Base-by-base conservation (phyloP, 2,888 invertebrate genomes). In the Erebia epiphron region DNA sequence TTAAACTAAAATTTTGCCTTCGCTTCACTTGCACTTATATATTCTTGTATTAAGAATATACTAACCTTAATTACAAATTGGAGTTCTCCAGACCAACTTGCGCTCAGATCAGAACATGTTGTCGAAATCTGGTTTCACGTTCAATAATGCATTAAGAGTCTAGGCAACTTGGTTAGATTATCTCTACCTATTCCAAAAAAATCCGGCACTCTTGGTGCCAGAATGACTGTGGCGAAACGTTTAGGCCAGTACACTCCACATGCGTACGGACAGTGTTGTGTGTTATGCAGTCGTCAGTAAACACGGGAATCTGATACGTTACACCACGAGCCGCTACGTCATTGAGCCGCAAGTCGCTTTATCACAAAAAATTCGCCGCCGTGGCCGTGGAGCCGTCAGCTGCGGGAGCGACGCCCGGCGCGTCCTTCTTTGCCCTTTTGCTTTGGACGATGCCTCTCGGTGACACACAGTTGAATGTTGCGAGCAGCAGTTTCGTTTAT, bases 351-450 rank as follows among this genome's bases (percentile, higher is more conserved):
- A 7, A 35, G 75, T 71, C 75, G 62, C 57, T 56, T 79, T 81
- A 83, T 82, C 82, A 77, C 76, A 79, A 79, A 78, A 79, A 78
- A 82, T 80, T n/a, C n/a, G n/a, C n/a, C 80, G 75, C 76, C 76
- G 78, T 75, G 78, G 78, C 52, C 56, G 56, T 13, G 77, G 50
- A 26, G 72, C 71, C 74, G 72, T 76, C 80, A 78, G 78, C 76
- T 78, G 77, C 80, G 88, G 82, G 90, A 79, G 84, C 90, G 88
- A 81, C 84, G 90, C 76, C 87, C 91, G 83, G 80, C 75, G 72
- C 86, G 89, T 88, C 90, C 90, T 91, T 88, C 75, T 78, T 80
- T 86, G 89, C 87, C 91, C 91, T 91, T 84, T 81, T 54, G 54
- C 16, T 54, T 54, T 82, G 83, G 80, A 74, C 83, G 79, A 81